phyloP scores from a whole-genome alignment of 2,888 invertebrate genomes.

The Anorthoa munda region DNA sequence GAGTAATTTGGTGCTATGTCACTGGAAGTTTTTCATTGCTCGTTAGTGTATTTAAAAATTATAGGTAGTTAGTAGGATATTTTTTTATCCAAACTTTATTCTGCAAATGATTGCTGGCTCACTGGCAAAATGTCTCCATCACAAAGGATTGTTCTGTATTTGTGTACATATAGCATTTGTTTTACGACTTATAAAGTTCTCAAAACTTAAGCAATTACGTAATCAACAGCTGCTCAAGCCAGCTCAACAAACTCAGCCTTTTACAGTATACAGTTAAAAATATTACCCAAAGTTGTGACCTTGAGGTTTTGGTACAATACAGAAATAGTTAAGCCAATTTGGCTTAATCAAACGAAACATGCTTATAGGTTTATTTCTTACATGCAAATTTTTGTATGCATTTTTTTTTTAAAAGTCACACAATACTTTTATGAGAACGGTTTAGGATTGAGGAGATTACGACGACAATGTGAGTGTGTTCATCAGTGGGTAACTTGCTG shows the following conservation, averaged over 20 bases:
- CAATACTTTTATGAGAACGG: too few species aligned
- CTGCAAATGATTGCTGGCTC: neutral
- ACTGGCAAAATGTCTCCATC: slow-evolving; percentile 1
- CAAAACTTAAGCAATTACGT: slow-evolving; percentile 28
- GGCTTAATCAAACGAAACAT: neutral
- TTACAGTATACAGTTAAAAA: slow-evolving; percentile 11
- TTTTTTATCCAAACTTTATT: neutral
- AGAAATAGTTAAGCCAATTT: slow-evolving; percentile 5
- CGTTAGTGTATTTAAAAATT: neutral
- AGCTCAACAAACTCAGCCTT: too few species aligned
- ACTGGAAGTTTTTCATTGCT: too few species aligned
- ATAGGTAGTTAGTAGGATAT: neutral
- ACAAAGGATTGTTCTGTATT: slow-evolving; percentile 1
- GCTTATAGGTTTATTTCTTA: neutral
- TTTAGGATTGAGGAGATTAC: too few species aligned
- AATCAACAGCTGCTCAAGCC: slow-evolving; percentile 41
- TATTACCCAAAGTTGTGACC: slow-evolving; percentile 13
- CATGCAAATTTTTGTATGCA: too few species aligned
- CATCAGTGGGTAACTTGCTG: too few species aligned
- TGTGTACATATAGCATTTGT: slow-evolving; percentile 12
- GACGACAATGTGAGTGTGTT: too few species aligned
- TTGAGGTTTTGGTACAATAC: slow-evolving; percentile 10
- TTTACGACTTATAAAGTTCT: slow-evolving; percentile 23
- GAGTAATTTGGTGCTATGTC: too few species aligned
- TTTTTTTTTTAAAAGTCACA: too few species aligned